These are phyloP conservation scores for Pontoporia blainvillei DNA, from an alignment of 2,113 vertebrate species.

Conservation along the genomic window DNA sequence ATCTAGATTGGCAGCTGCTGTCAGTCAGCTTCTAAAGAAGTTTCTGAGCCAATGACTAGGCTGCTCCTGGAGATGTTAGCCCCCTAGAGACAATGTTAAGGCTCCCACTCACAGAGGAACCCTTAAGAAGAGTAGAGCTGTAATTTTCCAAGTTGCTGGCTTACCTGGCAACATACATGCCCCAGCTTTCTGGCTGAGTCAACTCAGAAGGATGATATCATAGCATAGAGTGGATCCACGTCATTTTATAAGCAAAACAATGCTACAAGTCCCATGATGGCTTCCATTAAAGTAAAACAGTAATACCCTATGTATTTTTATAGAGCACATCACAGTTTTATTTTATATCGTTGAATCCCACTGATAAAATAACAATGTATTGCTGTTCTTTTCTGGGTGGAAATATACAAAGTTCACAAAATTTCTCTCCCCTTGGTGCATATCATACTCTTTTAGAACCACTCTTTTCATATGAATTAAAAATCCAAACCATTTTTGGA, in stretches of 20 bases:
- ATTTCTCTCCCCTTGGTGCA: neutral
- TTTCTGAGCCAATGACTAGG: slow-evolving; percentile 60
- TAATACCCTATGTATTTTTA: neutral
- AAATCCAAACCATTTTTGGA: slow-evolving; percentile 9
- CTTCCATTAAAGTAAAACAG: neutral
- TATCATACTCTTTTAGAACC: neutral
- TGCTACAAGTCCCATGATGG: neutral
- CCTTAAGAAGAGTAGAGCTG: neutral
- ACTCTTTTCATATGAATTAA: slow-evolving; percentile 6
- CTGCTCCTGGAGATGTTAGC: slow-evolving; percentile 29
- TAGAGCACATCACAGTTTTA: neutral
- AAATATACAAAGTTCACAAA: slow-evolving; percentile 1
- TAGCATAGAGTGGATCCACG: neutral
- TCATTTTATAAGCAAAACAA: slow-evolving; percentile 20
- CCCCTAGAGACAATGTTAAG: slow-evolving; percentile 18
- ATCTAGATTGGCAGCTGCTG: slow-evolving; percentile 65
- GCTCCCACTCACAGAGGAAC: slow-evolving; percentile 10
- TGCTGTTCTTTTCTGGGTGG: neutral
- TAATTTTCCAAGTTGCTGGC: slow-evolving; percentile 35
- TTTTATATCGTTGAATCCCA: neutral
- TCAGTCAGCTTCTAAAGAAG: slow-evolving; percentile 70
- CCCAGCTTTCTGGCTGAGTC: neutral
- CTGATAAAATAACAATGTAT: neutral
- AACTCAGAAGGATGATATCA: neutral
- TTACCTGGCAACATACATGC: neutral